Conservation (phyloP, 2,888 invertebrate species). For the Pecten maximus region DNA sequence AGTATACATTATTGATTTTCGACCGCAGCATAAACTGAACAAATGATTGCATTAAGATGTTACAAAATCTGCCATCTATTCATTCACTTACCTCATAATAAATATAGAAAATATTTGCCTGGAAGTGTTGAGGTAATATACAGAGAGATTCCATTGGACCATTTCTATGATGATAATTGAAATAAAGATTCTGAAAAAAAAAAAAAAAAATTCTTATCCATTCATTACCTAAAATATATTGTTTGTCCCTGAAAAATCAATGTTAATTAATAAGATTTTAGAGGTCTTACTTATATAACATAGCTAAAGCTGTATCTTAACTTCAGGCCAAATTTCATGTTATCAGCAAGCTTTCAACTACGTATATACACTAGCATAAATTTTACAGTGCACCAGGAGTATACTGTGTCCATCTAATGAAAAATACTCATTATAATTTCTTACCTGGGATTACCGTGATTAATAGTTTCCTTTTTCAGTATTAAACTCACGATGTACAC, state of each 20-base stretch:
- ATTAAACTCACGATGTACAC: not conserved
- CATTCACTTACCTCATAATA: too few relatives aligned
- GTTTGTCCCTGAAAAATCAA: too few relatives aligned
- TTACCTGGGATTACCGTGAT: not conserved
- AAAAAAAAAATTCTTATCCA: too few relatives aligned
- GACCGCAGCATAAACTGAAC: not conserved
- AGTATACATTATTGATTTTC: not conserved
- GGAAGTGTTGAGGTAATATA: too few relatives aligned
- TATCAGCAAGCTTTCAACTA: not conserved
- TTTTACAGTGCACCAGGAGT: not conserved
- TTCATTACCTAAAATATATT: too few relatives aligned
- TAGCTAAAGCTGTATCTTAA: not conserved
- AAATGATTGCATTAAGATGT: not conserved
- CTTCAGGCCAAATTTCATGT: not conserved
- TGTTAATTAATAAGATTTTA: too few relatives aligned
- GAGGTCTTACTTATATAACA: too few relatives aligned
- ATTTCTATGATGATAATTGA: too few relatives aligned
- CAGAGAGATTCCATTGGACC: too few relatives aligned
- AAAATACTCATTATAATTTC: not conserved
- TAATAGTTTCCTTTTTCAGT: not conserved
- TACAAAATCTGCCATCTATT: too few relatives aligned
- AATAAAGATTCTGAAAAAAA: too few relatives aligned
- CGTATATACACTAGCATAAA: not conserved
- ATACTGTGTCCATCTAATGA: not conserved
- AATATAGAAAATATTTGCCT: too few relatives aligned